Evolutionary conservation across 2,888 invertebrate species (phyloP), one percentile per base, ranked within the genome.

Genomic region (Eupithecia tripunctaria): DNA sequence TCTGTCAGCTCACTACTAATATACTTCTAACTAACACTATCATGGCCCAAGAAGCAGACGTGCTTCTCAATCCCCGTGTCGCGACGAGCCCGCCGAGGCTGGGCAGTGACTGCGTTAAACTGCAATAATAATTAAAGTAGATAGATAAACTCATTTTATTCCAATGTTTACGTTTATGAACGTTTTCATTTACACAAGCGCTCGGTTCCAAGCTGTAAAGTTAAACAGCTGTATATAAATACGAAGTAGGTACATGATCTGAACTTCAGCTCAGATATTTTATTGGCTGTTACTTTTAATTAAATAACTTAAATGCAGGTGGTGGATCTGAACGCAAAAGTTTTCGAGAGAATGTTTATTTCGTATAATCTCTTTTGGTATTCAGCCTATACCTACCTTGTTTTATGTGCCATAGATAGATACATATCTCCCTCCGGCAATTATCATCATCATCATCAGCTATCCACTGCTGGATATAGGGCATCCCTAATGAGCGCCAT

Each of bases 151-250:
- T 83, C 80, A 77, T 82, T 86, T 86, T 82, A 87, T 88, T 86
- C 84, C 82, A 82, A 83, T 84, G 84, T 88, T 88, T 84, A 87
- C 79, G 83, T 89, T 91, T 89, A 90, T 84, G 88, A 84, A 86
- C 85, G 83, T 85, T 88, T 87, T 86, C 83, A 89, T 88, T 88
- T 81, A 81, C 81, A 78, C 82, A 76, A 85, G 82, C 81, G 80
- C 73, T 78, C 80, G 71, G 74, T 67, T 74, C 51, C 25, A 51
- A 74, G 73, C 71, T 82, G 84, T 91, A 86, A 88, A 90, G 80
- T 85, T 83, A 82, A 83, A 85, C 80, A 82, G 80, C 81, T 78
- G 82, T 83, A 76, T 86, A 86, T 85, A 86, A 84, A 83, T 81
- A 80, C 79, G 81, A 80, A 78, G 71, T 32, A 32, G 29, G 29